Conservation (phyloP, 2,888 invertebrate species). For the Plagiodera versicolora region DNA sequence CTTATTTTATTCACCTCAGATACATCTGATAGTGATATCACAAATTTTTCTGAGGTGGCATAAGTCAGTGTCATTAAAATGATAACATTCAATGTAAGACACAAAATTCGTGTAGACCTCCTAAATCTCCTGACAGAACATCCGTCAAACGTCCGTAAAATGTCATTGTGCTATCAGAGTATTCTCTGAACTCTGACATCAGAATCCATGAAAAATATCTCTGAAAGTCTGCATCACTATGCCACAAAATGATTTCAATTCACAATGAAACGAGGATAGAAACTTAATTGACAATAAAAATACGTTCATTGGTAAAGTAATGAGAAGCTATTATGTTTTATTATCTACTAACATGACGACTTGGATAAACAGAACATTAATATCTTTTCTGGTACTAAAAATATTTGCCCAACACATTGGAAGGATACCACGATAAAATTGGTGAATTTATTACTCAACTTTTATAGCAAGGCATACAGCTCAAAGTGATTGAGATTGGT, state of each 20-base stretch:
- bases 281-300: constrained; percentile 28
- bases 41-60: too few species aligned
- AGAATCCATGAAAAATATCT: too few species aligned
- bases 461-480: constrained; percentile 18
- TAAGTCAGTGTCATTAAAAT: too few species aligned
- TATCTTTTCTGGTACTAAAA: constrained; percentile 29
- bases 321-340: constrained; percentile 39
- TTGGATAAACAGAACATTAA: constrained; percentile 45
- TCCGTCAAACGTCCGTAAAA: too few species aligned
- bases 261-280: not conserved
- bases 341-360: constrained; percentile 27
- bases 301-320: constrained; percentile 36
- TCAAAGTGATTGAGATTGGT: not conserved
- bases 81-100: too few species aligned
- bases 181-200: too few species aligned
- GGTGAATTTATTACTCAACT: constrained; percentile 32
- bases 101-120: too few species aligned
- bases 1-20: too few species aligned
- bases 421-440: constrained; percentile 30
- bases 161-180: too few species aligned
- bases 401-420: constrained; percentile 44
- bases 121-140: too few species aligned
- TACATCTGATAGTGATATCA: too few species aligned
- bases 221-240: too few species aligned
- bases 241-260: not conserved